A percentile compares a stretch with the other conserved stretches of the same genome.
Evolutionary conservation across 2,888 invertebrate species (phyloP).

Genomic region (Alloplasta piceator): DNA sequence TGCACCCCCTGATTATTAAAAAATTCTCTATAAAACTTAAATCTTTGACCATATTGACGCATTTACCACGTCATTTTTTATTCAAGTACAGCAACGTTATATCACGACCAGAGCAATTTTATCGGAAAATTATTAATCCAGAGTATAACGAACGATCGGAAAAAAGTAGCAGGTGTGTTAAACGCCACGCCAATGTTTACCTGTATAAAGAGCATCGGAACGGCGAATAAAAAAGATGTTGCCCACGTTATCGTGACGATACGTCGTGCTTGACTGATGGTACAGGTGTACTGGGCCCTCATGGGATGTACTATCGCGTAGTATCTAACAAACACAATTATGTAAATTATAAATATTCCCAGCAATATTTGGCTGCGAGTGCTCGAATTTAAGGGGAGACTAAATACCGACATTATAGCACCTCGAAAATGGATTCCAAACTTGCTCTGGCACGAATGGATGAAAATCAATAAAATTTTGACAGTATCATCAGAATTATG

Average conservation of each 20-base stretch:
- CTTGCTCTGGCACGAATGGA: no score
- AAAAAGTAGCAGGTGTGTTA: slow-evolving; percentile 2
- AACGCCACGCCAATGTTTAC: slow-evolving; percentile 79
- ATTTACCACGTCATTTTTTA: no score
- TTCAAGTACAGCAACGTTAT: no score
- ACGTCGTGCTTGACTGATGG: slow-evolving; percentile 87
- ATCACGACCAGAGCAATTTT: neutral
- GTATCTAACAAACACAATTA: slow-evolving; percentile 84
- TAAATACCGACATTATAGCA: no score
- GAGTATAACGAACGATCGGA: neutral
- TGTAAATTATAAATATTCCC: neutral
- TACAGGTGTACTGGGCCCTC: slow-evolving; percentile 88
- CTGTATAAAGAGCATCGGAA: slow-evolving; percentile 87
- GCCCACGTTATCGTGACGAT: slow-evolving; percentile 87
- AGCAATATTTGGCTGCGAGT: no score
- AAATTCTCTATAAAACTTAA: no score
- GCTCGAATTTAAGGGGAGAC: no score
- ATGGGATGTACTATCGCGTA: slow-evolving; percentile 90
- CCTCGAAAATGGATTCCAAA: no score
- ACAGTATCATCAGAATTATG: no score
- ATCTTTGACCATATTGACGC: no score
- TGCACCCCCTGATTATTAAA: no score
- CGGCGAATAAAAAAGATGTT: slow-evolving; percentile 85
- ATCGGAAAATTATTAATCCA: slow-evolving; percentile 5
- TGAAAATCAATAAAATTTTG: no score